Evolutionary conservation across 2,888 invertebrate species (phyloP), one percentile per base, ranked within the genome.

Genomic region (Mystacides longicornis): DNA sequence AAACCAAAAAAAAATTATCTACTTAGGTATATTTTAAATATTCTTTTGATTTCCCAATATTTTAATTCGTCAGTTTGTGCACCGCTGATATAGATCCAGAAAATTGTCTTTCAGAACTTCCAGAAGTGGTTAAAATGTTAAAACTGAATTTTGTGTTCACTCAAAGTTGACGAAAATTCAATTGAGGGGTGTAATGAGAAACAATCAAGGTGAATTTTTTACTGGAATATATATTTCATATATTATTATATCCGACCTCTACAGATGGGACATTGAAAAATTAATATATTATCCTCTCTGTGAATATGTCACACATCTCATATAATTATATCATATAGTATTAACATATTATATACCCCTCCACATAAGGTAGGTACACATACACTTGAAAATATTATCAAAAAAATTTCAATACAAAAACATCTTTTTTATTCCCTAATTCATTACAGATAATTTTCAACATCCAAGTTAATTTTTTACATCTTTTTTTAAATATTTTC

Each of bases 201-300:
- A n/a, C n/a, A 43, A 43, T 43, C 14, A 43, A 43, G 16, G 7
- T 43, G 16, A 20, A 9, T 45, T 9, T 7, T 18, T 53, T 57
- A 55, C 53, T 60, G 60, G 60, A 60, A 60, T 60, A 60, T 60
- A 57, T 56, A 59, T 50, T 31, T 53, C 23, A 57, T 55, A 55
- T 56, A 31, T 55, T 57, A 53, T 57, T 58, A 58, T n/a, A n/a
- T n/a, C n/a, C n/a, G n/a, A n/a, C n/a, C 7, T 9, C 31, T 31
- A 31, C 9, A 31, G 31, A 31, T 9, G 31, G 14, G 14, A 14
- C 31, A 9, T n/a, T n/a, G n/a, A n/a, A n/a, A n/a, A n/a, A n/a
- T n/a, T n/a, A n/a, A n/a, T n/a, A n/a, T n/a, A n/a, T n/a, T n/a
- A n/a, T n/a, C n/a, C n/a, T n/a, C n/a, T n/a, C n/a, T n/a, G n/a